phyloP scores from a whole-genome alignment of 1,140 invertebrate species.

The Lasioglossum albipes region DNA sequence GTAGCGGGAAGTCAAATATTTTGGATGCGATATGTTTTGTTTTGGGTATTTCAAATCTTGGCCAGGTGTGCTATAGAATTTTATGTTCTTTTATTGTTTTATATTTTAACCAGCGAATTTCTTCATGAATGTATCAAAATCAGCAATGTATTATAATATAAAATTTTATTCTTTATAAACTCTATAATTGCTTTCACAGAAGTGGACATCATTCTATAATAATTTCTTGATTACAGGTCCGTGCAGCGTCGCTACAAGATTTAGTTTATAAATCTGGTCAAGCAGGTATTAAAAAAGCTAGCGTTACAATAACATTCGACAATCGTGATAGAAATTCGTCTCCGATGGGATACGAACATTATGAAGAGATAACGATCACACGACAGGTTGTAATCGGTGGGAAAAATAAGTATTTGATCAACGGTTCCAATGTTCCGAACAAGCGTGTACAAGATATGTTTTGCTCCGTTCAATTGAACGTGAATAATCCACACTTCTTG shows the following conservation, averaged over 20 bases:
- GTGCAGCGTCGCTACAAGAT: constrained; percentile 94
- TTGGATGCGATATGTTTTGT: constrained; percentile 99
- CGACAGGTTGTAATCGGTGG: constrained; percentile 91
- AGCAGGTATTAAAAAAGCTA: constrained; percentile 96
- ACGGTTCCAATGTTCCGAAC: constrained; percentile 94
- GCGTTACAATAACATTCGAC: constrained; percentile 97
- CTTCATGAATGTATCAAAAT: too few species aligned
- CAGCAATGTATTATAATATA: neutral
- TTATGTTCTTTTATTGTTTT: neutral
- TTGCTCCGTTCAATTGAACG: constrained; percentile 97
- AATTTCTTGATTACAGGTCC: constrained; percentile 83
- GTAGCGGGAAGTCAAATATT: constrained; percentile 99
- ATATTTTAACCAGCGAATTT: too few species aligned
- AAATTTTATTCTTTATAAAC: neutral
- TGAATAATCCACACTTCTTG: constrained; percentile 99
- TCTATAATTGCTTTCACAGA: too few species aligned
- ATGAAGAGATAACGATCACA: constrained; percentile 95
- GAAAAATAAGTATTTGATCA: constrained; percentile 97
- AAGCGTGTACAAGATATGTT: constrained; percentile 96
- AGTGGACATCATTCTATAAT: neutral
- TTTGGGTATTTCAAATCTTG: constrained; percentile 96
- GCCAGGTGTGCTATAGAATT: constrained; percentile 84
- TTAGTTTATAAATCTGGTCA: constrained; percentile 99
- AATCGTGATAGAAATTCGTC: constrained; percentile 91
- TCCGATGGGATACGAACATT: constrained; percentile 95